Evolutionary conservation across 1,140 invertebrate genomes (phyloP).

Genomic region (Cardiocondyla obscurior): DNA sequence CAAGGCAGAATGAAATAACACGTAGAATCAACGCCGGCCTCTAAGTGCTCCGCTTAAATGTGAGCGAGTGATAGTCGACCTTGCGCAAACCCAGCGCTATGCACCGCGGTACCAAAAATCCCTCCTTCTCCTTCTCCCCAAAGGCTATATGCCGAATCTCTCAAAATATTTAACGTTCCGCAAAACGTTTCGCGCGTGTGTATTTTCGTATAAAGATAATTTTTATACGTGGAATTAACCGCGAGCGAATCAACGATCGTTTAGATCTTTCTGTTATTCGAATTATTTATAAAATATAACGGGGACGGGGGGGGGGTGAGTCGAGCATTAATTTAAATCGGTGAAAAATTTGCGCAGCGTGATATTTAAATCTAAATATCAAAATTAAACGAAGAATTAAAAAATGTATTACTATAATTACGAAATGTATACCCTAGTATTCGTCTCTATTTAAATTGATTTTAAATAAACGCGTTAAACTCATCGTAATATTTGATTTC

Average conservation of each 20-base stretch:
- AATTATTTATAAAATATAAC: background rate
- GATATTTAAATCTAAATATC: background rate
- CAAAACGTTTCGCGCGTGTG: background rate
- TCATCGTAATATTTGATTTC: background rate
- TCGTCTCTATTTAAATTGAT: background rate
- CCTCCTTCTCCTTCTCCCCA: no score
- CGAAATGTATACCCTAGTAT: no score
- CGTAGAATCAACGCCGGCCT: background rate
- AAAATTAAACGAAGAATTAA: constrained; percentile 1
- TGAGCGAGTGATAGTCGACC: background rate
- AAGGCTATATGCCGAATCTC: background rate
- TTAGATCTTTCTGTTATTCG: background rate
- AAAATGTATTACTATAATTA: no score
- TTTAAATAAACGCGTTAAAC: constrained; percentile 11
- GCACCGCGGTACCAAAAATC: background rate
- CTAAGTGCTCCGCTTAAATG: background rate
- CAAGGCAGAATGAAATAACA: background rate
- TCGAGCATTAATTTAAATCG: background rate
- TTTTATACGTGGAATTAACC: background rate
- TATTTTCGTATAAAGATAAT: background rate
- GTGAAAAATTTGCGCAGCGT: background rate
- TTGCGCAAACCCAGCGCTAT: background rate
- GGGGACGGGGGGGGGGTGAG: no score
- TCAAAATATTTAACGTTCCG: background rate
- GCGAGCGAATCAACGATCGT: background rate